These are phyloP conservation scores for Styela clava DNA, from an alignment of 23 tunicate genomes.

Conservation along the genomic window DNA sequence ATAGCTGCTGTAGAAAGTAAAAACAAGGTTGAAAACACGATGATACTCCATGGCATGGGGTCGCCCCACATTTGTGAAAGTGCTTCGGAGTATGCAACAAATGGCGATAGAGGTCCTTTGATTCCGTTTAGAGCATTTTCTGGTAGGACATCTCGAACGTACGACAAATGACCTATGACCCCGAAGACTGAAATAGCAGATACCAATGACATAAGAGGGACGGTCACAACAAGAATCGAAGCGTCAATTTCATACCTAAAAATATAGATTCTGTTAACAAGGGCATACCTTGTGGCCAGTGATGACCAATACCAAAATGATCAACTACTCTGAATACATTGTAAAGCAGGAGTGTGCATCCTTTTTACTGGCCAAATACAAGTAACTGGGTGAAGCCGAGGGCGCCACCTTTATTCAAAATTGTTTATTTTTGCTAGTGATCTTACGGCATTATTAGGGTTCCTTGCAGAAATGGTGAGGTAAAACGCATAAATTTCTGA, in stretches of 20 bases:
- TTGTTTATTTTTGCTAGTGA: too few species aligned
- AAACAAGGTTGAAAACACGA: conserved; percentile 51
- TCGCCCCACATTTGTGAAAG: conserved; percentile 89
- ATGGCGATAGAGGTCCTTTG: conserved; percentile 55
- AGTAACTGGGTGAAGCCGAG: too few species aligned
- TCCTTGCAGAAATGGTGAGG: too few species aligned
- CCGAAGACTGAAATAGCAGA: conserved; percentile 52
- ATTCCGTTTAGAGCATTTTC: conserved; percentile 32
- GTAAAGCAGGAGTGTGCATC: too few species aligned
- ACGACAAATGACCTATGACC: conserved; percentile 57
- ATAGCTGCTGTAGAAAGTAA: conserved; percentile 65
- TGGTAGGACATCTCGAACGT: conserved; percentile 6
- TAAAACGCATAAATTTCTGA: too few species aligned
- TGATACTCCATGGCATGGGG: conserved; percentile 73
- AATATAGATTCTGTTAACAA: not conserved
- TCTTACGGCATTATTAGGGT: too few species aligned
- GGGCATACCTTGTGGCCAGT: too few species aligned
- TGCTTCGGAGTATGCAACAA: conserved; percentile 71
- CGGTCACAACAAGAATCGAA: conserved; percentile 40
- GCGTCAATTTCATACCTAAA: conserved; percentile 70
- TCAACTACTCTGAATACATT: too few species aligned
- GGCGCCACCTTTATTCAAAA: too few species aligned
- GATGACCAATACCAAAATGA: too few species aligned
- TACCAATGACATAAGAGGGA: conserved; percentile 60
- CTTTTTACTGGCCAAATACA: too few species aligned